phyloP scores from a whole-genome alignment of 1,140 invertebrate genomes.

The Drosophila mojavensis region DNA sequence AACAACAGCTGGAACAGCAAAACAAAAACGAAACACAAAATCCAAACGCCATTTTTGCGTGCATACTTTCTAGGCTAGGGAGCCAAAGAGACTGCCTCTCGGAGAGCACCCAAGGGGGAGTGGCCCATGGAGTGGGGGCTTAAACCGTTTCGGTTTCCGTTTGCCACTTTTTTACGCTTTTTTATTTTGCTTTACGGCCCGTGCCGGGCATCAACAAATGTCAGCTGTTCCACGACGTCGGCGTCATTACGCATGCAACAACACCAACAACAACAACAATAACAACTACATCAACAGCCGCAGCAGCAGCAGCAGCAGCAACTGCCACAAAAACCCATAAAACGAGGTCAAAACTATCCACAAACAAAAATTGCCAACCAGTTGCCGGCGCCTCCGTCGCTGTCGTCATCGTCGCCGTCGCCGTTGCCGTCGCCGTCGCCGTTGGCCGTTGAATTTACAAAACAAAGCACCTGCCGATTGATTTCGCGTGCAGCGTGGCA shows the following conservation, averaged over 20 bases:
- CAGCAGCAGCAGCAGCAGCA: slow-evolving; percentile 11
- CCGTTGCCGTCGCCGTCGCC: no score
- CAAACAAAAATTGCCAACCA: slow-evolving; percentile 72
- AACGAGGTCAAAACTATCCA: slow-evolving; percentile 79
- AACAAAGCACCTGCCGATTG: slow-evolving; percentile 67
- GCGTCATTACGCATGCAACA: slow-evolving; percentile 77
- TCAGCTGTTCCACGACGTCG: slow-evolving; percentile 61
- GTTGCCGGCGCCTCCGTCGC: slow-evolving; percentile 7
- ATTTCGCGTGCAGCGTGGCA: slow-evolving; percentile 43
- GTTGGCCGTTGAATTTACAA: slow-evolving; percentile 59
- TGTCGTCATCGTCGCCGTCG: not conserved
- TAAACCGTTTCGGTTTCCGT: slow-evolving; percentile 10
- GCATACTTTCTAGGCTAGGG: slow-evolving; percentile 26
- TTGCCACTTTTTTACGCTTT: slow-evolving; percentile 10
- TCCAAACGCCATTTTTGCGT: slow-evolving; percentile 62
- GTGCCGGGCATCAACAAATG: slow-evolving; percentile 62
- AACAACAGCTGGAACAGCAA: slow-evolving; percentile 16
- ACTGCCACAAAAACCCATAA: slow-evolving; percentile 33
- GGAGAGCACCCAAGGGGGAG: not conserved
- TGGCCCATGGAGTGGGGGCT: not conserved
- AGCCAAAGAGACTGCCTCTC: not conserved
- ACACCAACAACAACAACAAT: slow-evolving; percentile 7
- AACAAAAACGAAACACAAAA: slow-evolving; percentile 13
- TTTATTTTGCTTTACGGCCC: slow-evolving; percentile 37
- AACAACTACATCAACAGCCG: slow-evolving; percentile 1